Base-by-base conservation (phyloP, 2,113 vertebrate species). In the Meriones unguiculatus region DNA sequence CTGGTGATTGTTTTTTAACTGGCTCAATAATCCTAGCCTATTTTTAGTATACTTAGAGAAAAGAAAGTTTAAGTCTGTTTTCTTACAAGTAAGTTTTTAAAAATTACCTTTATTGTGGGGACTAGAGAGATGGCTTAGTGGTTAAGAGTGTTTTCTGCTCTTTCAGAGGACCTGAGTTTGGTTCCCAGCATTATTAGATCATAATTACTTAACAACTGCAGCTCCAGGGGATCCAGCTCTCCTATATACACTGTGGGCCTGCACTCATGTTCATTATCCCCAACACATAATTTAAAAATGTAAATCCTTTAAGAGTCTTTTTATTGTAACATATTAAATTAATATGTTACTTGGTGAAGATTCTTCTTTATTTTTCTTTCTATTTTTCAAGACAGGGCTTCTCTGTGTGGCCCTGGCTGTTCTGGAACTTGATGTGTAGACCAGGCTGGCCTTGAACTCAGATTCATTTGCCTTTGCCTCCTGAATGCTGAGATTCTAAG, bases 11-110 rank as follows among this genome's bases (percentile, higher is more conserved):
- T 67, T 59, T 57, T 95, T 78, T 46, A 46, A 52, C 52, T 89
- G 76, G 6, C 22, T 6, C 32, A 9, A 13, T 81, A 52, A 70
- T 87, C 35, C 91, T 89, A 87, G 20, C 13, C 84, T 94, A 62
- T 35, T 86, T 94, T 59, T 82, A 73, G 89, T 88, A 75, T 12
- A 54, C 65, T 85, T 88, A 69, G 35, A 75, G 65, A 82, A 76
- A 94, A 92, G 69, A 54, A 95, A 87, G 8, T 70, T 90, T 70
- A 87, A 93, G n/a, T 95, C 57, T 96, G 54, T 30, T 87, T 93
- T 18, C 35, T 82, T 93, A n/a, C 50, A 38, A 17, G 18, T 87
- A 30, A 22, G 59, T 62, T 62, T 82, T 64, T 41, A 17, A 64
- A 62, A 41, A 41, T 41, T 28, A 15, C 24, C 7, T 64, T 64